Evolutionary conservation across 2,113 vertebrate genomes (phyloP).

Genomic region (Percopsis transmontana): DNA sequence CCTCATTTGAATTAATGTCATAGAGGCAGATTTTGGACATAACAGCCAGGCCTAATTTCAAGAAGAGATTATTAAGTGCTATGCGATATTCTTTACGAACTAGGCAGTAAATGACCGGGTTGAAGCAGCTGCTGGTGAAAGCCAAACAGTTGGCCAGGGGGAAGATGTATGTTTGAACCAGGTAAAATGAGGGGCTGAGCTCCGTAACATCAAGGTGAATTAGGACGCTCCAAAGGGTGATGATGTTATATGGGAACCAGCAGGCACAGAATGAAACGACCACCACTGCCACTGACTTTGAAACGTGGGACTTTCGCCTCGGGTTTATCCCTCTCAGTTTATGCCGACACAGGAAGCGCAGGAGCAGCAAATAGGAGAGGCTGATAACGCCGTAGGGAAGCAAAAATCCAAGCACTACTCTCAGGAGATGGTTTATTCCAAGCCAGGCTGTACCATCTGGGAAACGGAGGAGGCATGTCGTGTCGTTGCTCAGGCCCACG

Average conservation of each 20-base stretch:
- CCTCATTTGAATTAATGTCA: slow-evolving; percentile 37
- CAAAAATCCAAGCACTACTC: slow-evolving; percentile 74
- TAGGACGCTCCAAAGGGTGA: slow-evolving; percentile 72
- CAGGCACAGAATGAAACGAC: slow-evolving; percentile 77
- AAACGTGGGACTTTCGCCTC: slow-evolving; percentile 60
- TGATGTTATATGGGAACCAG: slow-evolving; percentile 81
- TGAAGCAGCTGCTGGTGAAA: slow-evolving; percentile 78
- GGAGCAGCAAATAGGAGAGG: slow-evolving; percentile 74
- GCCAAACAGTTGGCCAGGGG: slow-evolving; percentile 78
- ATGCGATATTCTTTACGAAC: slow-evolving; percentile 73
- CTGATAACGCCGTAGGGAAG: slow-evolving; percentile 73
- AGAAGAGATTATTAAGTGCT: slow-evolving; percentile 62
- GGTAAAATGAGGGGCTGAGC: slow-evolving; percentile 67
- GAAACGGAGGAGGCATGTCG: slow-evolving; percentile 76
- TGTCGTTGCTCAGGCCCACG: slow-evolving; percentile 65
- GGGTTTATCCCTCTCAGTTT: slow-evolving; percentile 59
- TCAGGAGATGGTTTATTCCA: slow-evolving; percentile 76
- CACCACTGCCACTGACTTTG: slow-evolving; percentile 74
- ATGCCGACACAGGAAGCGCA: slow-evolving; percentile 74
- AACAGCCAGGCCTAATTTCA: slow-evolving; percentile 58
- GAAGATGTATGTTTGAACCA: slow-evolving; percentile 76
- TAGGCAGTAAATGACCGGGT: slow-evolving; percentile 81
- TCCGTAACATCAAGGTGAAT: slow-evolving; percentile 73
- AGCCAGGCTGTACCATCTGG: slow-evolving; percentile 71
- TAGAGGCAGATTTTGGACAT: slow-evolving; percentile 62